A percentile compares a stretch with the other conserved stretches of the same genome.
Conservation (phyloP, 2,888 invertebrate genomes). For the Chymomyza caudatula region DNA sequence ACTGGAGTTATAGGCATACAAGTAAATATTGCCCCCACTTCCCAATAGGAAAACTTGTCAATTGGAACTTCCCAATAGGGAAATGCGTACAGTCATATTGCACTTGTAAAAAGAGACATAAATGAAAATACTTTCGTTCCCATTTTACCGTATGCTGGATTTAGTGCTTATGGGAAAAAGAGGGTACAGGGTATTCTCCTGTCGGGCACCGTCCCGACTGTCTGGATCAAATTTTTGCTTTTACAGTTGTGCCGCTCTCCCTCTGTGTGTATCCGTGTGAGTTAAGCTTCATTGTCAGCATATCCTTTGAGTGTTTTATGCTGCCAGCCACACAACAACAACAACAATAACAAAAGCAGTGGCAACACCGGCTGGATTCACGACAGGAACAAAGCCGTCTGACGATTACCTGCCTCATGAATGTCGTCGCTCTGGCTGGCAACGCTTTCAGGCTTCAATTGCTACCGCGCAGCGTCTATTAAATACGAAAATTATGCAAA, state of each 20-base stretch:
- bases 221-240: not conserved
- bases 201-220: not conserved
- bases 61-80: too few species aligned
- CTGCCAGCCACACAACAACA: slow-evolving; percentile 20
- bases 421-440: not conserved
- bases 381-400: slow-evolving; percentile 23
- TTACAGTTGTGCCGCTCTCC: not conserved
- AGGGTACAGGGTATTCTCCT: too few species aligned
- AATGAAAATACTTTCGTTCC: too few species aligned
- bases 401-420: slow-evolving; percentile 42
- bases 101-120: too few species aligned
- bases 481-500: slow-evolving; percentile 73
- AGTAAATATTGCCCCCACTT: too few species aligned
- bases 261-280: slow-evolving; percentile 29
- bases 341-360: not conserved
- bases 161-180: too few species aligned
- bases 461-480: slow-evolving; percentile 42
- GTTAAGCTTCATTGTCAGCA: slow-evolving; percentile 70
- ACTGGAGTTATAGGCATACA: too few species aligned
- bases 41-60: too few species aligned
- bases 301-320: slow-evolving; percentile 72
- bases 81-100: too few species aligned
- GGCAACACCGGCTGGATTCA: not conserved
- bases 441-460: slow-evolving; percentile 8
- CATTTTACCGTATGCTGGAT: too few species aligned